Base-by-base conservation (phyloP, 2,113 vertebrate genomes). In the Capra hircus region DNA sequence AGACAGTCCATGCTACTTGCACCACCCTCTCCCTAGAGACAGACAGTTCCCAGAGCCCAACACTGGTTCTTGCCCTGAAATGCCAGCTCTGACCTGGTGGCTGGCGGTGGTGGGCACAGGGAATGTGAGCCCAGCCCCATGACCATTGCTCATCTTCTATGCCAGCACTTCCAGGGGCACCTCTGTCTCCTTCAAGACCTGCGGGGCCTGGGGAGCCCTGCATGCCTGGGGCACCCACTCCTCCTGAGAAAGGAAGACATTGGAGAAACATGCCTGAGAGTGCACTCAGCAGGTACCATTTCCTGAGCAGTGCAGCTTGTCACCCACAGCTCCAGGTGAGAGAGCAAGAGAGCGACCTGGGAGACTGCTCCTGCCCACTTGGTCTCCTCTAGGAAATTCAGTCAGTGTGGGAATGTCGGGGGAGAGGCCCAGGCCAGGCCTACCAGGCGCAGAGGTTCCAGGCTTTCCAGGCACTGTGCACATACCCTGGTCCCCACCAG, bases 151-250 rank as follows among this genome's bases (percentile, higher is more conserved):
- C 59, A 97, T 97, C 95, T 88, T 85, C 16, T 57, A 17, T 21
- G 4, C 98, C 97, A 10, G 62, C 14, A 16, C 2, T 82, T 14
- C 98, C 98, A n/a, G 98, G 71, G 48, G 30, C 71, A 16, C 98
- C 98, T 95, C 25, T 92, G 5, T 97, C 98, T 77, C 98, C 98
- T n/a, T 98, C 97, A 33, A 88, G 40, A 1, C 97, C 98, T 2
- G 27, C 0, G 0, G 71, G 55, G 2, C 97, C 98, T 3, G 40
- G 2, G 7, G 74, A 60, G 5, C 98, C 98, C 36, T 77, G 93
- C 6, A 11, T 7, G 2, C 98, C 97, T 0, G 91, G 91, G 48
- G 36, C 48, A 55, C 98, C 98, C 4, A 27, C 43, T 71, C 91
- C 97, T 95, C 97, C 98, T 98, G 45, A 23, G 23, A 36, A 87